These are phyloP conservation scores for Amphiprion percula DNA, from an alignment of 2,113 vertebrate species.

Conservation along the genomic window DNA sequence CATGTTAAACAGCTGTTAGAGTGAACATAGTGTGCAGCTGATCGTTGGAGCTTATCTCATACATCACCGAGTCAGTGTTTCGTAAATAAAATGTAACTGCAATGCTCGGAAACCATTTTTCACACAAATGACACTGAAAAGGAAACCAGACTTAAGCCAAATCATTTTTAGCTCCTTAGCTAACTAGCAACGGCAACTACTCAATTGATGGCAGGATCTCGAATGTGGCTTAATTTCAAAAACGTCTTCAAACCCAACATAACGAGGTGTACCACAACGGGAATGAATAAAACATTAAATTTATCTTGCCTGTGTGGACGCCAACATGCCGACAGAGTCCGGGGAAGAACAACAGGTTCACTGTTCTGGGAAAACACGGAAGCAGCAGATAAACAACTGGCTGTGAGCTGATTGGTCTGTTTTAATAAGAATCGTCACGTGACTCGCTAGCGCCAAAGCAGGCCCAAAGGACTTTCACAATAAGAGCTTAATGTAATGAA, in stretches of 20 bases:
- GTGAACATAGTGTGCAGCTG: too few relatives aligned
- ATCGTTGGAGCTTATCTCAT: too few relatives aligned
- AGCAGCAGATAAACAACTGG: conserved; percentile 11
- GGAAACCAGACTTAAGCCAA: not conserved
- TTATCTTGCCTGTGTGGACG: conserved; percentile 48
- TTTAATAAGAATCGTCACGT: conserved; percentile 14
- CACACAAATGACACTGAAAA: not conserved
- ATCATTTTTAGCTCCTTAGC: not conserved
- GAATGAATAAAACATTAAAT: not conserved
- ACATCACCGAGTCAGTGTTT: too few relatives aligned
- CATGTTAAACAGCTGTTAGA: too few relatives aligned
- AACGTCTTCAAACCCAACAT: not conserved
- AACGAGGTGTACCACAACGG: accelerated
- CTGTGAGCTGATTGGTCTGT: conserved; percentile 38
- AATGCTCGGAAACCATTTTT: too few relatives aligned
- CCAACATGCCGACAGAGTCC: not conserved
- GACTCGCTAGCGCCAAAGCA: not conserved
- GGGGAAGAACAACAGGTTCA: not conserved
- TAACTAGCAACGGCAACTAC: not conserved
- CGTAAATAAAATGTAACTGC: too few relatives aligned
- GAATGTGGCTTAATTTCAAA: not conserved
- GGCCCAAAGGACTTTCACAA: not conserved
- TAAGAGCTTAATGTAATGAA: not conserved
- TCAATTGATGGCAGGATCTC: accelerated
- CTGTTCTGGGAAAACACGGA: not conserved